A percentile compares a stretch with the other conserved stretches of the same genome.
phyloP scores from a whole-genome alignment of 2,113 vertebrate species.

The Phrynosoma blainvillii region DNA sequence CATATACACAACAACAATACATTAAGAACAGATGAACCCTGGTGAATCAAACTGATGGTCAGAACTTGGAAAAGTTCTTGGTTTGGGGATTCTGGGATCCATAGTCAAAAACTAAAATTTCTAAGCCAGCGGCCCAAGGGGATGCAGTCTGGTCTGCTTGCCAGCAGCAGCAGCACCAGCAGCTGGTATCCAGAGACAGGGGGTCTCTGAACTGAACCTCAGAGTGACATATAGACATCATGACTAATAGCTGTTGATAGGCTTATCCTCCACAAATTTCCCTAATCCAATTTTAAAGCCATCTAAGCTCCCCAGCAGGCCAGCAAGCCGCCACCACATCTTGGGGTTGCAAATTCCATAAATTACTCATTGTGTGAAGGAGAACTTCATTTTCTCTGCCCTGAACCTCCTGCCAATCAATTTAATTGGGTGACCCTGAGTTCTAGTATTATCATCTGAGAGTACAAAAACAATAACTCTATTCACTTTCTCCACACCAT shows the following conservation, averaged over 20 bases:
- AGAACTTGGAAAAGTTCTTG: too few species aligned
- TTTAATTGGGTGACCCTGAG: neutral
- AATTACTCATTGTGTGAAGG: neutral
- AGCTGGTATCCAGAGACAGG: neutral
- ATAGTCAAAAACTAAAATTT: too few species aligned
- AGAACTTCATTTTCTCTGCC: neutral
- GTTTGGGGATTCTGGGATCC: too few species aligned
- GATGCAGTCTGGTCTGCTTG: neutral
- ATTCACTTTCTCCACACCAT: neutral
- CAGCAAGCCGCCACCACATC: neutral
- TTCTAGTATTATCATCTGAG: neutral
- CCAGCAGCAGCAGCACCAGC: neutral
- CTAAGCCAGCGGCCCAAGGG: too few species aligned
- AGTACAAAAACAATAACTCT: neutral
- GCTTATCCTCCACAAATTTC: neutral
- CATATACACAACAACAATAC: neutral
- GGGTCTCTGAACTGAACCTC: neutral
- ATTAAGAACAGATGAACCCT: neutral
- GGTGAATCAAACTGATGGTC: too few species aligned
- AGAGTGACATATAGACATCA: neutral
- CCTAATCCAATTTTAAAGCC: neutral
- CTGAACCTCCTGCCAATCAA: neutral
- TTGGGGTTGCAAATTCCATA: neutral
- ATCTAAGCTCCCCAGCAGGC: neutral
- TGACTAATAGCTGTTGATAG: neutral